Conservation (phyloP, 37 sponge, comb jelly and placozoan genomes). For the Haliclona indistincta region DNA sequence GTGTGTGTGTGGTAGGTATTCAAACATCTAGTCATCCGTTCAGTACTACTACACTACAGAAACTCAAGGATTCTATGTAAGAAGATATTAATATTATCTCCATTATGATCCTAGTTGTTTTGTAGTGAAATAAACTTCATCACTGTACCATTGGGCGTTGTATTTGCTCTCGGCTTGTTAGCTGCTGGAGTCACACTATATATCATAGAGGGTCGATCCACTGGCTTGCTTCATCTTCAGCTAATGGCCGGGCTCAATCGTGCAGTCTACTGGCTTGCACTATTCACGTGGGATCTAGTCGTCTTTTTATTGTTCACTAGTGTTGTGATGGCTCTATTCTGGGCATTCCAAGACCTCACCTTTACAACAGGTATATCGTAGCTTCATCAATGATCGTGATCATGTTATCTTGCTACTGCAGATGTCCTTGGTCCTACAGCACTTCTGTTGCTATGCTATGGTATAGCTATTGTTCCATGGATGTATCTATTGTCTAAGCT, state of each 20-base stretch:
- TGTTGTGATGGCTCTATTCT: slow-evolving; percentile 35
- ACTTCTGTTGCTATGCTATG: slow-evolving; percentile 72
- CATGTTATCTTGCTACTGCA: neutral
- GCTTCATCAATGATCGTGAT: neutral
- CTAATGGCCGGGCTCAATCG: slow-evolving; percentile 78
- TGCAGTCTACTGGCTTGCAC: slow-evolving; percentile 79
- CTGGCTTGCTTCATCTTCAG: slow-evolving; percentile 82
- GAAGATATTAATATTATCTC: neutral
- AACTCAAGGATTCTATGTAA: slow-evolving; percentile 31
- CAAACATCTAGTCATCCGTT: slow-evolving; percentile 63
- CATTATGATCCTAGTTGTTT: neutral
- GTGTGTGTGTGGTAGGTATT: slow-evolving; percentile 38
- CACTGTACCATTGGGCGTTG: slow-evolving; percentile 63
- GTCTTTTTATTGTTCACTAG: slow-evolving; percentile 32
- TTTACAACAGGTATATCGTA: neutral
- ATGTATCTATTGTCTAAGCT: slow-evolving; percentile 80
- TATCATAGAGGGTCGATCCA: slow-evolving; percentile 75
- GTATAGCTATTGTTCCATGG: slow-evolving; percentile 82
- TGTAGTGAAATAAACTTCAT: slow-evolving; percentile 64
- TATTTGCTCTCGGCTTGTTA: slow-evolving; percentile 87
- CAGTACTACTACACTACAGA: slow-evolving; percentile 30
- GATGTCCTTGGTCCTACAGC: slow-evolving; percentile 17
- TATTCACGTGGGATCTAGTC: slow-evolving; percentile 84
- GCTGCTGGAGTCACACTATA: slow-evolving; percentile 73
- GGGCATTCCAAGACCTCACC: slow-evolving; percentile 30